phyloP scores from a whole-genome alignment of 2,113 vertebrate genomes.

The Condylura cristata region DNA sequence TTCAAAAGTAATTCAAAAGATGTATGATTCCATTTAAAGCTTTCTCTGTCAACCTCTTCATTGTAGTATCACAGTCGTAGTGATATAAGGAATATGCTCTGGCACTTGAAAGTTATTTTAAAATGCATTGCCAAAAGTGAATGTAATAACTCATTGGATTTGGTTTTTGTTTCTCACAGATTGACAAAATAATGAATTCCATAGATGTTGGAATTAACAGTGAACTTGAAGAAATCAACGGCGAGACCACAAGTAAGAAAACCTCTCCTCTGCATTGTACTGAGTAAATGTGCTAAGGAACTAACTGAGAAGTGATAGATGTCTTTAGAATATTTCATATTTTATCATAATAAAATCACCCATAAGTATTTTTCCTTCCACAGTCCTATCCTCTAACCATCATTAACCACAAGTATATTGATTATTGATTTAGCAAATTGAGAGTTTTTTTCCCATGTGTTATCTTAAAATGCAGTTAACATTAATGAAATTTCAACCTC shows the following conservation, averaged over 20 bases:
- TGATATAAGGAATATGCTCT: constrained; percentile 7
- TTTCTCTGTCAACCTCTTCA: not conserved
- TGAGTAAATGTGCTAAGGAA: constrained; percentile 41
- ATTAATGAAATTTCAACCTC: not conserved
- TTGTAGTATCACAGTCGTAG: not conserved
- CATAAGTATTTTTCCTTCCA: constrained; percentile 63
- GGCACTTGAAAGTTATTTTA: constrained; percentile 46
- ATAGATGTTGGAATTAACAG: constrained; percentile 96
- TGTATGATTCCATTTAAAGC: not conserved
- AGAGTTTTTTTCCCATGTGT: not conserved
- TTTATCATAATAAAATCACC: constrained; percentile 57
- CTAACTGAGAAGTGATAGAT: constrained; percentile 10
- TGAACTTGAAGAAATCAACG: constrained; percentile 90
- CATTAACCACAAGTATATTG: not conserved
- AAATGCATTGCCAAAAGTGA: not conserved
- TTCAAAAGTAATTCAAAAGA: constrained; percentile 29
- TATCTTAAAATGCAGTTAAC: not conserved
- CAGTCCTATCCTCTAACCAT: not conserved
- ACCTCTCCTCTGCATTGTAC: not conserved
- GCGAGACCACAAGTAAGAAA: constrained; percentile 89
- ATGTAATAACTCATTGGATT: constrained; percentile 27
- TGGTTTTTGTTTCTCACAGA: constrained; percentile 86
- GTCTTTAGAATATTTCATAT: constrained; percentile 51
- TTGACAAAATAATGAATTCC: constrained; percentile 99
- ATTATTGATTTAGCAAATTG: not conserved